Percentiles rank a stretch among this genome's conserved stretches.
Evolutionary conservation across 2,888 invertebrate species (phyloP).

Genomic region (Sepioteuthis lessoniana): DNA sequence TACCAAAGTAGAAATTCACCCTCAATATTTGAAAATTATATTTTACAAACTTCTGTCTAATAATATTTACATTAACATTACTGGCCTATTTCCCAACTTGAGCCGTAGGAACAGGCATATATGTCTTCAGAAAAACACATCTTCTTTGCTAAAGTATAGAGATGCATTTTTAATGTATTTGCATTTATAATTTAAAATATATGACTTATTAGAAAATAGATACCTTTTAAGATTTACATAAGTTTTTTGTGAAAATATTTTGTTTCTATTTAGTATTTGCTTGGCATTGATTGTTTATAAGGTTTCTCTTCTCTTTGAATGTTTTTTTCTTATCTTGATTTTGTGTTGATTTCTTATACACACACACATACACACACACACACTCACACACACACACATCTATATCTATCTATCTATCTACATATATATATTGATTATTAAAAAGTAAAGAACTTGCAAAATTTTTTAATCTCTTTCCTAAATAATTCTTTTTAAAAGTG

Average conservation of each 20-base stretch:
- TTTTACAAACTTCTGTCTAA: not conserved
- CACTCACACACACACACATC: too few species aligned
- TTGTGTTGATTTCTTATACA: not conserved
- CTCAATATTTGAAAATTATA: not conserved
- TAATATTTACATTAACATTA: too few species aligned
- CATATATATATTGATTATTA: not conserved
- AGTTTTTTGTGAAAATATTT: constrained; percentile 13
- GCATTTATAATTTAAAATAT: not conserved
- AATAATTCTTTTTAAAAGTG: not conserved
- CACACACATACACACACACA: too few species aligned
- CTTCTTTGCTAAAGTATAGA: not conserved
- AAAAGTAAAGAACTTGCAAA: not conserved
- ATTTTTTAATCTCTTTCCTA: not conserved
- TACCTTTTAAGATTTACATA: not conserved
- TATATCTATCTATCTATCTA: not conserved
- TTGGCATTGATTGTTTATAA: not conserved
- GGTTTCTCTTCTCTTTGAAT: not conserved
- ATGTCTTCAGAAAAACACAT: not conserved
- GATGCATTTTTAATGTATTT: not conserved
- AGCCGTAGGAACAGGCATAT: not conserved
- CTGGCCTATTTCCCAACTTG: too few species aligned
- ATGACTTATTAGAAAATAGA: not conserved
- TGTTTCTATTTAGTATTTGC: not conserved
- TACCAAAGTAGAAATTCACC: not conserved
- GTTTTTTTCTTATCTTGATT: not conserved